phyloP scores from a whole-genome alignment of 1,140 invertebrate genomes.

The Bombus sylvicola region DNA sequence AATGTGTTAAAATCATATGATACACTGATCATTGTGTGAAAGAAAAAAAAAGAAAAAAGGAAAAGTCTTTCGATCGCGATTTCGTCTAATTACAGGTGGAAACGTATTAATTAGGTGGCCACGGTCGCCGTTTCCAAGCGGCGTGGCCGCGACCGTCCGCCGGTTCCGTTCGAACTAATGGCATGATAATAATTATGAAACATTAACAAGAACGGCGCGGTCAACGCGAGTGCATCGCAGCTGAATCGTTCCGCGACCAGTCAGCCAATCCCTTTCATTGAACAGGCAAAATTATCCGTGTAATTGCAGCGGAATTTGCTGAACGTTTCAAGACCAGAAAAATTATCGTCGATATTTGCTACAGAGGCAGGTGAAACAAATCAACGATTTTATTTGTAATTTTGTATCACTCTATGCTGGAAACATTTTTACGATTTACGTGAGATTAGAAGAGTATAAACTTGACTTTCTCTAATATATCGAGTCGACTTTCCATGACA shows the following conservation, averaged over 20 bases:
- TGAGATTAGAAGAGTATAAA: background rate
- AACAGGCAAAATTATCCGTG: slow-evolving; percentile 2
- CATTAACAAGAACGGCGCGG: slow-evolving; percentile 50
- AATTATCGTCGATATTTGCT: background rate
- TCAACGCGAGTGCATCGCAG: slow-evolving; percentile 15
- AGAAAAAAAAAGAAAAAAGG: background rate
- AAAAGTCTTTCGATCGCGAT: background rate
- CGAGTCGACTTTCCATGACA: no score
- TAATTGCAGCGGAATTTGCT: background rate
- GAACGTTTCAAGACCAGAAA: background rate
- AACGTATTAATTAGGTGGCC: slow-evolving; percentile 45
- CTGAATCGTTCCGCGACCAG: slow-evolving; percentile 42
- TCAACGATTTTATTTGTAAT: background rate
- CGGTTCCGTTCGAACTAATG: slow-evolving; percentile 43
- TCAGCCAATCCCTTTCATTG: slow-evolving; percentile 28
- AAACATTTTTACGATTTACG: background rate
- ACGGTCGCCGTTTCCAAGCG: slow-evolving; percentile 20
- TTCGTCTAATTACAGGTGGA: background rate
- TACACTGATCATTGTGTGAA: background rate
- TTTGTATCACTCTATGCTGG: background rate
- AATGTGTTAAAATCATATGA: background rate
- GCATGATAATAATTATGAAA: slow-evolving; percentile 60
- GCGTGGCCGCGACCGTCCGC: slow-evolving; percentile 25
- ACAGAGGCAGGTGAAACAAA: background rate
- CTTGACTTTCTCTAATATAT: no score